These are phyloP conservation scores for Atrina japonica DNA, from an alignment of 2,888 invertebrate species.

Conservation along the genomic window DNA sequence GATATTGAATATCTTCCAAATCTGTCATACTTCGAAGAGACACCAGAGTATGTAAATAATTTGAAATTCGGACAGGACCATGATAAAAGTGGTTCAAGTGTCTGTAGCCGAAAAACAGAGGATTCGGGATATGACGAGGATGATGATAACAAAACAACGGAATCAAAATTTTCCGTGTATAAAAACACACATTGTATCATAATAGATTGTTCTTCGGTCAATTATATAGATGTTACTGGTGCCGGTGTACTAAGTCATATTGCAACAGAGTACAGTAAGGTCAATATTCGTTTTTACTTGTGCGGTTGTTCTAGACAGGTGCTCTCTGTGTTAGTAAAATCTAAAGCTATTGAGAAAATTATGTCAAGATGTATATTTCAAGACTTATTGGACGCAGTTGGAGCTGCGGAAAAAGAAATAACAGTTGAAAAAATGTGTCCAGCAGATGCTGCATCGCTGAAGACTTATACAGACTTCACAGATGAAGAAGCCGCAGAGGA, in stretches of 20 bases:
- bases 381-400: constrained; percentile 62
- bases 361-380: constrained; percentile 62
- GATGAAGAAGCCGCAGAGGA: constrained; percentile 71
- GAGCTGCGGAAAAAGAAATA: constrained; percentile 58
- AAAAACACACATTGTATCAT: constrained; percentile 68
- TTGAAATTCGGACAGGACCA: no score
- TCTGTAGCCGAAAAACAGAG: background rate
- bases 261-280: constrained; percentile 66
- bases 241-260: constrained; percentile 68
- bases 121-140: constrained; percentile 54
- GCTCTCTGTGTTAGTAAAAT: constrained; percentile 60
- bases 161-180: constrained; percentile 54
- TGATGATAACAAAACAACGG: constrained; percentile 60
- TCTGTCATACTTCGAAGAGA: no score
- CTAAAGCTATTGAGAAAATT: constrained; percentile 64
- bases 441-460: constrained; percentile 53
- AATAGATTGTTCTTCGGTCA: constrained; percentile 65
- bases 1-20: no score
- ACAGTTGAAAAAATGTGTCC: background rate
- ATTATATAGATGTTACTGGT: constrained; percentile 71
- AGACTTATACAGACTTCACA: constrained; percentile 63
- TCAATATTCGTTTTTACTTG: constrained; percentile 66
- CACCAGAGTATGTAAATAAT: no score
- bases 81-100: no score
- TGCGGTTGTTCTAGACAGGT: constrained; percentile 63